Base-by-base conservation (phyloP, 1,140 invertebrate species). In the Spodoptera litura region DNA sequence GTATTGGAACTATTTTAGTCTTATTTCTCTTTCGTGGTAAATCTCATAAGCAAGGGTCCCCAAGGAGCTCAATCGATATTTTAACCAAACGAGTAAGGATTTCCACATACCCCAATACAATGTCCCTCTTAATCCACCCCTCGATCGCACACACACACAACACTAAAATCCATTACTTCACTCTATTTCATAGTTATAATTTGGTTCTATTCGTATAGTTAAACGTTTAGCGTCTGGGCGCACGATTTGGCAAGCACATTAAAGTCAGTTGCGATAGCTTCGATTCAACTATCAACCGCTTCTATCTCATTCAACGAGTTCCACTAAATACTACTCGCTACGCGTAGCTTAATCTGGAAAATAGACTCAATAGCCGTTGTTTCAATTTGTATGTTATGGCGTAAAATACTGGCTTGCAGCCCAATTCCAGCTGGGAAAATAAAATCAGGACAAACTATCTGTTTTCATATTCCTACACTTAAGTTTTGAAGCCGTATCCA, bases 241-340 rank as follows among this genome's bases (percentile, higher is more conserved):
- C n/a, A 38, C 12, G 27, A 66, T 66, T 66, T 66, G 62, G 62
- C 62, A 66, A 66, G 12, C 62, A 38, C 15, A 49, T 66, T 66
- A 66, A 49, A 66, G 62, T 64, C 38, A 49, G n/a, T 49, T 15
- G 62, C 62, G 49, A 66, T 66, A 15, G 61, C 35, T 64, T 64
- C 38, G 62, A 25, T 49, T 66, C 62, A 49, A 38, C 62, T 49
- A 66, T 66, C 62, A 66, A 66, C 35, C 62, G n/a, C 49, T 11
- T 66, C 38, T 20, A 49, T 66, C 62, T 66, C 8, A 66, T 66
- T 49, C 62, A 66, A 49, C 9, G 62, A 25, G 62, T 66, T 64
- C 20, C 6, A 31, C 56, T 31, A 31, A 44, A 44, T 38, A 8
- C 38, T 44, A 44, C 9, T 44, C 38, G 38, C 11, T 64, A 5